phyloP scores from a whole-genome alignment of 2,113 vertebrate genomes.

The Tonatia bakeri region DNA sequence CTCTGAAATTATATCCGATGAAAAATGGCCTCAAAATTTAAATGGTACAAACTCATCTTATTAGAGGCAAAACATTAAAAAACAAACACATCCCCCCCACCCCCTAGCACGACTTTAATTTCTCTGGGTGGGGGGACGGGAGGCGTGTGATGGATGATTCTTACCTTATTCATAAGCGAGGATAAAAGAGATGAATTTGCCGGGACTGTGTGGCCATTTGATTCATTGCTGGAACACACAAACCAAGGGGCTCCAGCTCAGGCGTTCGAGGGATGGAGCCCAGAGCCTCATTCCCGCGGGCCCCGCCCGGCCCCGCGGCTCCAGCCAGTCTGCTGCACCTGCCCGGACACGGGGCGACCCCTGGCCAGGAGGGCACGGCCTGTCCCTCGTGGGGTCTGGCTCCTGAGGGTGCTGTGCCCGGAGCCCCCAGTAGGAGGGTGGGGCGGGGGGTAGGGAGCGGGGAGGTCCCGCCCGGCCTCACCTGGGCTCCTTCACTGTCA shows the following conservation, averaged over 20 bases:
- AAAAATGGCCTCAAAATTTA: constrained; percentile 99
- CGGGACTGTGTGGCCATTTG: constrained; percentile 96
- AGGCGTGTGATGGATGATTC: constrained; percentile 95
- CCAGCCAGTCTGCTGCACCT: not conserved
- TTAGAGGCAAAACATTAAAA: constrained; percentile 99
- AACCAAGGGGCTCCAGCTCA: constrained; percentile 94
- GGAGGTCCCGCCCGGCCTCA: constrained; percentile 71
- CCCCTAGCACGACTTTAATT: constrained; percentile 91
- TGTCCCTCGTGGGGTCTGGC: not conserved
- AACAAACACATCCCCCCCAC: constrained; percentile 92
- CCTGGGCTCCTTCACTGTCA: constrained; percentile 95
- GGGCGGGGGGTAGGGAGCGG: not conserved
- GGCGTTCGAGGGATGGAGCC: constrained; percentile 87
- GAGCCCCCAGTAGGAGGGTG: not conserved
- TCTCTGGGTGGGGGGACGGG: constrained; percentile 91
- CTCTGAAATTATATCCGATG: constrained; percentile 96
- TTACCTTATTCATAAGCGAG: constrained; percentile 99
- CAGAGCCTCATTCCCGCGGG: constrained; percentile 82
- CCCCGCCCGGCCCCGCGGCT: not conserved
- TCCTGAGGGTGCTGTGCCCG: not conserved
- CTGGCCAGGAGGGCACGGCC: not conserved
- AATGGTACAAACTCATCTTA: constrained; percentile 99
- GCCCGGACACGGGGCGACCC: not conserved
- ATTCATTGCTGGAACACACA: constrained; percentile 98
- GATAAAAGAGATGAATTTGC: constrained; percentile 99